Evolutionary conservation across 2,888 invertebrate genomes (phyloP).

Genomic region (Tenthredo notha): DNA sequence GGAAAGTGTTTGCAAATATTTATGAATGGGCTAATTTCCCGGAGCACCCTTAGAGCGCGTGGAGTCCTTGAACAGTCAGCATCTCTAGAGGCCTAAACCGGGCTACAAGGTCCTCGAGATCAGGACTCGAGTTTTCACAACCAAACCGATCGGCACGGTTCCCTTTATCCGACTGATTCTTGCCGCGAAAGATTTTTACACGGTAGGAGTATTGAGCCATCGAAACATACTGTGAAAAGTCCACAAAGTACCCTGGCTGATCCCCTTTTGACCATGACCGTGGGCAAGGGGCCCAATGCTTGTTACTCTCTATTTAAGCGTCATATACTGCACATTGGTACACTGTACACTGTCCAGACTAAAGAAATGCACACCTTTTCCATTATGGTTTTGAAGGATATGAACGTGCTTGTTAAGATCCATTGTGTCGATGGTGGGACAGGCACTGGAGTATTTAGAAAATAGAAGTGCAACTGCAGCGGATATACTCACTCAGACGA

Average conservation of each 20-base stretch:
- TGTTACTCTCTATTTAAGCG: constrained; percentile 36
- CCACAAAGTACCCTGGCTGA: constrained; percentile 3
- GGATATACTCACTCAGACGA: constrained; percentile 28
- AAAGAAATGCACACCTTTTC: constrained; percentile 29
- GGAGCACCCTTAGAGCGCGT: constrained; percentile 57
- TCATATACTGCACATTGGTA: constrained; percentile 25
- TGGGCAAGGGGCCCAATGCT: neutral
- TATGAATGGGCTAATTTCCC: constrained; percentile 48
- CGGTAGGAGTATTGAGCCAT: neutral
- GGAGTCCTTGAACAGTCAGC: constrained; percentile 63
- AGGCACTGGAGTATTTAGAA: constrained; percentile 8
- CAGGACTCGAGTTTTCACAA: constrained; percentile 12
- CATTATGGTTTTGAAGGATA: constrained; percentile 18
- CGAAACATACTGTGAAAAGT: constrained; percentile 13
- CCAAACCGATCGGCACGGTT: constrained; percentile 3
- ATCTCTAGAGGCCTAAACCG: constrained; percentile 6
- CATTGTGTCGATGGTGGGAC: neutral
- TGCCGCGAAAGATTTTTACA: constrained; percentile 8
- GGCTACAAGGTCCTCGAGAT: constrained; percentile 11
- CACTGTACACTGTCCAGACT: neutral
- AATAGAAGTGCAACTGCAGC: constrained; percentile 16
- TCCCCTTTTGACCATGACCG: constrained; percentile 29
- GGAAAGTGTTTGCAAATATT: constrained; percentile 53
- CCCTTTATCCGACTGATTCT: neutral
- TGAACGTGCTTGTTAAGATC: constrained; percentile 23